Evolutionary conservation across 1,140 invertebrate genomes (phyloP), one percentile per base, ranked within the genome.

Genomic region (Popillia japonica): DNA sequence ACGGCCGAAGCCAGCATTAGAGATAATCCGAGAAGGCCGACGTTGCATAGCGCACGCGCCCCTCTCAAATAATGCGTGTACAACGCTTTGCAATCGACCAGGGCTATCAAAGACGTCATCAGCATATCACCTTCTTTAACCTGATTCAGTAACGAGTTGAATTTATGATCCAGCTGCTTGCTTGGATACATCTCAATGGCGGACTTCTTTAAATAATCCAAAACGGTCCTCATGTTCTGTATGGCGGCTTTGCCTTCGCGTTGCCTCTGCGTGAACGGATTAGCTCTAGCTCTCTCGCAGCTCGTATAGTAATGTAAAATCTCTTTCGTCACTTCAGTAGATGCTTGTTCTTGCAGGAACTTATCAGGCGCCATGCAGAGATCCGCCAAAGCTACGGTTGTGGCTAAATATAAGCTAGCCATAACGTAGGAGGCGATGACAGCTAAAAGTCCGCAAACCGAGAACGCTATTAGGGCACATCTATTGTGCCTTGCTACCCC

Each of bases 391-490:
- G 90, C 94, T 82, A 96, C 94, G 72, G 93, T 92, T 17, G 79
- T 80, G 14, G 81, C 81, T 73, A 96, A 88, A 87, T 96, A 95
- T 27, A 96, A 84, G 68, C 95, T 96, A 22, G 94, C 93, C 88
- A 95, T 92, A 75, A 96, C 88, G 94, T 95, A 97, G 80, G 95
- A 96, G 79, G 95, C 92, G 80, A 97, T 96, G n/a, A 97, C 92
- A 59, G 95, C 95, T 79, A 96, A 91, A 75, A 98, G 87, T 40
- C 95, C 96, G 83, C 96, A 94, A 41, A 96, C 95, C 83, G 93
- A 92, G 79, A 90, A 95, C 89, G 94, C 93, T 83, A 96, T 96
- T 72, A 96, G 89, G 22, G 94, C 92, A 87, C 94, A 95, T 81
- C 95, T 90, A 2, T 94, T 96, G 86, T 95, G 94, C 80, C 94